Evolutionary conservation across 2,888 invertebrate genomes (phyloP).

Genomic region (Apodemia hepburni): DNA sequence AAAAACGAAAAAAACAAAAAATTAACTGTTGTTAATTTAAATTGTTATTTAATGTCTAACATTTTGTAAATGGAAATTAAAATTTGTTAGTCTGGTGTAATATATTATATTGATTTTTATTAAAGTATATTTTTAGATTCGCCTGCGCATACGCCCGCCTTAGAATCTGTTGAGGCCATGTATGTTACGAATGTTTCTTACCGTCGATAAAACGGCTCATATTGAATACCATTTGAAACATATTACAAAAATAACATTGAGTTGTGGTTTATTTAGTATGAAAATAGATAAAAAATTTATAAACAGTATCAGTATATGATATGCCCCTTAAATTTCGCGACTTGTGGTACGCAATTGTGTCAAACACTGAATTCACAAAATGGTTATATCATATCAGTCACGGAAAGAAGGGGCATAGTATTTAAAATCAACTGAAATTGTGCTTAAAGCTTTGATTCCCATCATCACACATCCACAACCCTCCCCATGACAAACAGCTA

Average conservation of each 20-base stretch:
- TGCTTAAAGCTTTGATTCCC: slow-evolving; percentile 79
- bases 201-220: slow-evolving; percentile 24
- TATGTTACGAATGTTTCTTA: not conserved
- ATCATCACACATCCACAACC: slow-evolving; percentile 65
- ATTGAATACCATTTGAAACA: slow-evolving; percentile 49
- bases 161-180: not conserved
- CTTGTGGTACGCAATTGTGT: not conserved
- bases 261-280: slow-evolving; percentile 61
- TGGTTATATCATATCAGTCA: not conserved
- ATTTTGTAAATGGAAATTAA: too few relatives aligned
- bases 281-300: slow-evolving; percentile 70
- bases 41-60: too few relatives aligned
- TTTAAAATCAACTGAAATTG: slow-evolving; percentile 61
- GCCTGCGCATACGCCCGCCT: not conserved
- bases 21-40: too few relatives aligned
- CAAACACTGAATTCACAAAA: slow-evolving; percentile 4
- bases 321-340: slow-evolving; percentile 42
- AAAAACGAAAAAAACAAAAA: too few relatives aligned
- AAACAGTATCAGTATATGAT: slow-evolving; percentile 30
- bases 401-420: slow-evolving; percentile 50
- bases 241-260: slow-evolving; percentile 45
- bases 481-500: slow-evolving; percentile 65
- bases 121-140: not conserved
- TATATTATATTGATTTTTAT: not conserved
- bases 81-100: not conserved